Percentiles rank a stretch among this genome's conserved stretches.
Conservation (phyloP, 1,140 invertebrate genomes). For the Neoseiulus cucumeris region DNA sequence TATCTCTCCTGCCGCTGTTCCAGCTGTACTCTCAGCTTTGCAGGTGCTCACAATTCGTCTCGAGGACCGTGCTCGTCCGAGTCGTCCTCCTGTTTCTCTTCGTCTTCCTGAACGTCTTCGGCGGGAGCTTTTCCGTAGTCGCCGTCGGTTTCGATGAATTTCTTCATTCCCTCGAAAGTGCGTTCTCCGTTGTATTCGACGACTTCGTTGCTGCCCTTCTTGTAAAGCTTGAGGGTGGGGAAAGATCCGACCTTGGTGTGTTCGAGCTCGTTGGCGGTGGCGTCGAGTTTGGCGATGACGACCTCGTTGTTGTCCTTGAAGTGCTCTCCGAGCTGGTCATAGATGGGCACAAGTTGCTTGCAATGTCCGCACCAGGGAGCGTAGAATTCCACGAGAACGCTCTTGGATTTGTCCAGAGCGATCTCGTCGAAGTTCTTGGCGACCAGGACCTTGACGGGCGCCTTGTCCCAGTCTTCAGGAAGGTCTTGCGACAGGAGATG, state of each 20-base stretch:
- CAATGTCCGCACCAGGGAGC: slow-evolving; percentile 91
- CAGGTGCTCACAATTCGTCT: background rate
- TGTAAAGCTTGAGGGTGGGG: slow-evolving; percentile 90
- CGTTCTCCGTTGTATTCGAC: slow-evolving; percentile 87
- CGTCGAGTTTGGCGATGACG: slow-evolving; percentile 94
- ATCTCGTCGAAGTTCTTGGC: slow-evolving; percentile 90
- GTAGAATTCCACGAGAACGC: slow-evolving; percentile 96
- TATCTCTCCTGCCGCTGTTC: too few species aligned
- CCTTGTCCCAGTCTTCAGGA: slow-evolving; percentile 90
- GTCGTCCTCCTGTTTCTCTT: slow-evolving; percentile 7
- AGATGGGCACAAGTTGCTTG: slow-evolving; percentile 87
- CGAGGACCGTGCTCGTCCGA: slow-evolving; percentile 9
- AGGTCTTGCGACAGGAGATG: slow-evolving; percentile 82
- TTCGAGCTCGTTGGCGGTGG: slow-evolving; percentile 89
- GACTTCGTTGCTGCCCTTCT: slow-evolving; percentile 67
- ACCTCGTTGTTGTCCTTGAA: slow-evolving; percentile 62
- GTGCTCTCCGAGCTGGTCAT: slow-evolving; percentile 68
- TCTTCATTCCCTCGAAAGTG: slow-evolving; percentile 71
- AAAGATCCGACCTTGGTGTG: slow-evolving; percentile 83
- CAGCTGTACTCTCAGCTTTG: too few species aligned
- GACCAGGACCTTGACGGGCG: slow-evolving; percentile 81
- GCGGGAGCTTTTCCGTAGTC: slow-evolving; percentile 40
- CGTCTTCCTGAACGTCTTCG: slow-evolving; percentile 33
- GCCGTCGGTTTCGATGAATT: slow-evolving; percentile 69
- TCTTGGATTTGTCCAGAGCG: slow-evolving; percentile 64